These are phyloP conservation scores for Ciconia boyciana DNA, from an alignment of 2,113 vertebrate genomes.

Conservation along the genomic window DNA sequence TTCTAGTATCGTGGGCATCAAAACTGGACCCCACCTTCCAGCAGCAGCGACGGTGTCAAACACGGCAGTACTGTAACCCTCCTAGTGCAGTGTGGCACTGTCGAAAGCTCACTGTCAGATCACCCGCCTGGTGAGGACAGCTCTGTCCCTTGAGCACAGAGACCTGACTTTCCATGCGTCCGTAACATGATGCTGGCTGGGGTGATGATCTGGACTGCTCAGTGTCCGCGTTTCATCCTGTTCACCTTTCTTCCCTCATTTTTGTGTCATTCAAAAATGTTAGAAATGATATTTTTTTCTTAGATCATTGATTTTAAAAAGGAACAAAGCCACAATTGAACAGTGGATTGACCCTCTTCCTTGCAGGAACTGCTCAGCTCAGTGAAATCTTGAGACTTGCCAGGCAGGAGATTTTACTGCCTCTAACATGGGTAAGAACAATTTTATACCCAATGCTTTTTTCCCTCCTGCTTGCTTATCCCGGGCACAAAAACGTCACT, in stretches of 20 bases:
- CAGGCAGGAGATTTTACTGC: neutral
- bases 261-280: neutral
- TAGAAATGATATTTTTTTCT: neutral
- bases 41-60: neutral
- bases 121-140: neutral
- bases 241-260: neutral
- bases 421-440: neutral
- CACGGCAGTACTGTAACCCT: neutral
- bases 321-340: neutral
- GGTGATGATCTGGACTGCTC: neutral
- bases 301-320: neutral
- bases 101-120: neutral
- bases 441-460: neutral
- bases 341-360: neutral
- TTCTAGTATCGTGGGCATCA: neutral
- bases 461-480: neutral
- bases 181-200: fast-evolving
- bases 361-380: neutral
- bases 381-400: neutral
- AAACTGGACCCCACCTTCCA: neutral
- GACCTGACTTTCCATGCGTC: fast-evolving
- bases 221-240: neutral
- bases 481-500: neutral
- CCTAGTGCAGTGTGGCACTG: fast-evolving
- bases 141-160: neutral